Conservation (phyloP, 2,888 invertebrate species). For the Blastobasis adustella region DNA sequence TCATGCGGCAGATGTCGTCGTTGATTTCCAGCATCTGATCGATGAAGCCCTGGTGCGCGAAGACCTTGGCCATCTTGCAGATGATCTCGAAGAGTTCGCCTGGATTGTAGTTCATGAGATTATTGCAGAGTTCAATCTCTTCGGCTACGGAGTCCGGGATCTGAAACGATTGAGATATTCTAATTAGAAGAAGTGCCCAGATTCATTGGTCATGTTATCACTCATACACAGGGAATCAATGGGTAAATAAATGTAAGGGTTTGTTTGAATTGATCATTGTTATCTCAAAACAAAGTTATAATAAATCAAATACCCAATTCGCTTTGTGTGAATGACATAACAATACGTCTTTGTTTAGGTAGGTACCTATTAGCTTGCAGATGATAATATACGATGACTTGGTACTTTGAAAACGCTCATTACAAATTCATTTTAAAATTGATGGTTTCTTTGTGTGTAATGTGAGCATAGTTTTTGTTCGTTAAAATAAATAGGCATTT, state of each 20-base stretch:
- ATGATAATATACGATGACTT: no score
- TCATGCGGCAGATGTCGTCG: slow-evolving; percentile 84
- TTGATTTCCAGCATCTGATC: slow-evolving; percentile 87
- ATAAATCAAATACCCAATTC: background rate
- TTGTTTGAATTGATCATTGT: no score
- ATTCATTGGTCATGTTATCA: background rate
- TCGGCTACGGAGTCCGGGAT: slow-evolving; percentile 76
- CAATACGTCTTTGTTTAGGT: no score
- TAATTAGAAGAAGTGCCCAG: slow-evolving; percentile 4
- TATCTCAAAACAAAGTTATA: no score
- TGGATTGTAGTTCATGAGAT: slow-evolving; percentile 81
- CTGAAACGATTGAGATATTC: slow-evolving; percentile 37
- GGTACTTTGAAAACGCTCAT: no score
- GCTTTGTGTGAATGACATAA: background rate
- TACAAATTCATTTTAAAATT: no score
- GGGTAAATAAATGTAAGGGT: no score
- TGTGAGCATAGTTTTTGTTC: no score
- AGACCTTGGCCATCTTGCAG: slow-evolving; percentile 78
- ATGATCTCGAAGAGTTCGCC: slow-evolving; percentile 78
- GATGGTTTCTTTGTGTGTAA: no score
- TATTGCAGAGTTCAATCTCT: slow-evolving; percentile 80
- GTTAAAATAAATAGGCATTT: no score
- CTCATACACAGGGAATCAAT: no score
- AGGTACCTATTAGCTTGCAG: no score
- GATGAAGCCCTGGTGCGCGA: slow-evolving; percentile 82